Percentiles rank a stretch among this genome's conserved stretches.
These are phyloP conservation scores for Euborellia annulipes DNA, from an alignment of 1,140 invertebrate genomes.

Conservation along the genomic window DNA sequence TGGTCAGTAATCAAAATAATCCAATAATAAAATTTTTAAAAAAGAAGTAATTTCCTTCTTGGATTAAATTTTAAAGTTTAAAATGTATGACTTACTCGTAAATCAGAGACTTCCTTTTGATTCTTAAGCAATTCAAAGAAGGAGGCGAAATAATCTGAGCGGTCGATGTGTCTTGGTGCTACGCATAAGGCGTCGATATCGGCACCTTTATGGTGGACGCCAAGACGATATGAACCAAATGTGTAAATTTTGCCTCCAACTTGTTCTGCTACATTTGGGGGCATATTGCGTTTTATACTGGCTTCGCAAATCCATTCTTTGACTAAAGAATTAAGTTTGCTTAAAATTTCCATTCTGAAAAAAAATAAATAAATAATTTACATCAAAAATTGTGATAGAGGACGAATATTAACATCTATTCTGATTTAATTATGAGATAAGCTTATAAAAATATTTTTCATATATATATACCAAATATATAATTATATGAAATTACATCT, in stretches of 20 bases:
- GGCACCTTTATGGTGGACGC: slow-evolving; percentile 92
- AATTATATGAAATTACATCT: too few species aligned
- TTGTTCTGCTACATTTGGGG: slow-evolving; percentile 62
- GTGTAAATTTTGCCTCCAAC: slow-evolving; percentile 98
- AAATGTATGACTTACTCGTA: slow-evolving; percentile 39
- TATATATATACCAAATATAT: too few species aligned
- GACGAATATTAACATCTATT: too few species aligned
- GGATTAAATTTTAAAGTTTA: not conserved
- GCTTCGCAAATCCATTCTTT: slow-evolving; percentile 85
- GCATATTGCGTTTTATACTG: slow-evolving; percentile 78
- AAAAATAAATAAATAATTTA: too few species aligned
- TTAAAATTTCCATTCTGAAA: slow-evolving; percentile 38
- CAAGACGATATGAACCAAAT: slow-evolving; percentile 64
- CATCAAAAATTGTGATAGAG: too few species aligned
- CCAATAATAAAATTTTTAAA: slow-evolving; percentile 6
- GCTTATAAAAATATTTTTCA: too few species aligned
- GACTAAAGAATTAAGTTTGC: slow-evolving; percentile 75
- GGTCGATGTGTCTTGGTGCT: slow-evolving; percentile 85
- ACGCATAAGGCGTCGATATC: slow-evolving; percentile 99
- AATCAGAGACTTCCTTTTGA: slow-evolving; percentile 72
- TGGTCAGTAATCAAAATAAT: too few species aligned
- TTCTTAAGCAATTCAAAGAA: slow-evolving; percentile 85
- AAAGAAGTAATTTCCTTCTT: not conserved
- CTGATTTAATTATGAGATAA: too few species aligned
- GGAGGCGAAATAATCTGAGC: slow-evolving; percentile 85